These are phyloP conservation scores for Ellobium chinense DNA, from an alignment of 2,888 invertebrate species.

Conservation along the genomic window DNA sequence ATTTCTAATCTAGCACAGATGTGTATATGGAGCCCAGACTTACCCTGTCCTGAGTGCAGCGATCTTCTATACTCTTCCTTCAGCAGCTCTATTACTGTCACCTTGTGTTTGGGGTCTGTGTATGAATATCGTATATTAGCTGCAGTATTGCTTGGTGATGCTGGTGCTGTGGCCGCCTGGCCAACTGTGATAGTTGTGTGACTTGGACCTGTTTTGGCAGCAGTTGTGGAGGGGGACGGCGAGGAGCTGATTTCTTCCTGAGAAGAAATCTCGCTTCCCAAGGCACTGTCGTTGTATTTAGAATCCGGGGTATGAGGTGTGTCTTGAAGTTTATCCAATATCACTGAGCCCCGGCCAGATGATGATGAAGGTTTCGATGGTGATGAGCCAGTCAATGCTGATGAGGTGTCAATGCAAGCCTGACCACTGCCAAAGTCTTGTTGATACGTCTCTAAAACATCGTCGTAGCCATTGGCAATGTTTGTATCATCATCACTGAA, in stretches of 20 bases:
- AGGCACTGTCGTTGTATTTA: conserved; percentile 49
- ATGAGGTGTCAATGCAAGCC: background rate
- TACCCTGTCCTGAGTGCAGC: background rate
- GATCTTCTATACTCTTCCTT: conserved; percentile 62
- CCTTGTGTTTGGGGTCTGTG: conserved; percentile 52
- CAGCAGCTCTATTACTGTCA: conserved; percentile 71
- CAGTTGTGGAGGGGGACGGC: conserved; percentile 17
- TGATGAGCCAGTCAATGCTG: background rate
- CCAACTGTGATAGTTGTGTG: background rate
- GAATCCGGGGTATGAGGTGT: background rate
- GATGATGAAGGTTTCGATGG: background rate
- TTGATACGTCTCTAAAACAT: conserved; percentile 25
- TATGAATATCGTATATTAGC: background rate
- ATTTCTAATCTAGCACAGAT: background rate
- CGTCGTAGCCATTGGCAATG: conserved; percentile 67
- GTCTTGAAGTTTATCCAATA: background rate
- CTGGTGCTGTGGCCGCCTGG: background rate
- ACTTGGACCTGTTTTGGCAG: background rate
- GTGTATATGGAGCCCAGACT: background rate
- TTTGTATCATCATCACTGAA: conserved; percentile 66
- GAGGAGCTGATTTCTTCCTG: conserved; percentile 38
- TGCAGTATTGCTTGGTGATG: background rate
- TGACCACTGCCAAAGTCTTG: conserved; percentile 22
- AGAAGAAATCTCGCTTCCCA: conserved; percentile 45
- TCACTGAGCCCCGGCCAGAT: background rate